Evolutionary conservation across 1,140 invertebrate species (phyloP).

Genomic region (Achroia grisella): DNA sequence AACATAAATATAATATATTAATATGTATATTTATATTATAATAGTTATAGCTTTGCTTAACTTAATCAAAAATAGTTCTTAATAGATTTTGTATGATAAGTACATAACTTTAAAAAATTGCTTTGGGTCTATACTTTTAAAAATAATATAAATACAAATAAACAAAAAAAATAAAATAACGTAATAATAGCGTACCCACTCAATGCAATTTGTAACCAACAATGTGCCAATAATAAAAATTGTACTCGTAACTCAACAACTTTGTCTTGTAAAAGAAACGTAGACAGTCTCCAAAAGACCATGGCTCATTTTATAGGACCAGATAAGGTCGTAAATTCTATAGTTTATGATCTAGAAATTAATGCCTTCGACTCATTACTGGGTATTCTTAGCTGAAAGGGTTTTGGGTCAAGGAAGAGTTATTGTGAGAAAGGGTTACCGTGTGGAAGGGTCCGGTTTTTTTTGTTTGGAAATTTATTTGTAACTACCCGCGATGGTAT

Average conservation of each 20-base stretch:
- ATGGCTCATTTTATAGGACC: constrained; percentile 66
- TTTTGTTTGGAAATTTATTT: constrained; percentile 7
- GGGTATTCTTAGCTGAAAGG: constrained; percentile 59
- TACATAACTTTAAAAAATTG: too few species aligned
- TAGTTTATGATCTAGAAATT: constrained; percentile 67
- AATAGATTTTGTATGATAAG: too few species aligned
- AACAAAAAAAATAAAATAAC: constrained; percentile 5
- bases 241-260: constrained; percentile 51
- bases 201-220: constrained; percentile 17
- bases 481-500: too few species aligned
- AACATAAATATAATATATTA: too few species aligned
- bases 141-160: too few species aligned
- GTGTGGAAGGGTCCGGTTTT: constrained; percentile 33
- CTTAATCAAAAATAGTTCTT: too few species aligned
- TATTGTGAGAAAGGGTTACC: constrained; percentile 48
- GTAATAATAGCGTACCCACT: constrained; percentile 7
- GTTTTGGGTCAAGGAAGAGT: constrained; percentile 67
- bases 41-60: too few species aligned
- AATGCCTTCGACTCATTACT: constrained; percentile 59
- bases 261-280: constrained; percentile 45
- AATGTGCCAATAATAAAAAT: constrained; percentile 31
- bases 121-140: too few species aligned
- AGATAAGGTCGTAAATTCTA: constrained; percentile 54
- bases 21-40: too few species aligned
- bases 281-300: constrained; percentile 28